Percentiles rank a stretch among this genome's conserved stretches.
Conservation (phyloP, 2,113 vertebrate species). For the Oryzias woworae region DNA sequence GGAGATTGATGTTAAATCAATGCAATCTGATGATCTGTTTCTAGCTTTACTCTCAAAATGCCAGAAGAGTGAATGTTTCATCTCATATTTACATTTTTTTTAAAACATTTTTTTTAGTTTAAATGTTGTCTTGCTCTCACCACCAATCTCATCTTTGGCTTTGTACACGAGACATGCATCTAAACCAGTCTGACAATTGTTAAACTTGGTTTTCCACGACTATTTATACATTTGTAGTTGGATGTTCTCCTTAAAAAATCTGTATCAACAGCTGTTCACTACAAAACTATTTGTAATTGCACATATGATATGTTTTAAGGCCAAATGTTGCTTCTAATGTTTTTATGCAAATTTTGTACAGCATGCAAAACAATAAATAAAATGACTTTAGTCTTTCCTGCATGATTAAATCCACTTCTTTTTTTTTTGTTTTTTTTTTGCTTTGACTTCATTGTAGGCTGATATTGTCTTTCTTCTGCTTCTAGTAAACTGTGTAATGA, state of each 20-base stretch:
- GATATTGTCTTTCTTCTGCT: not conserved
- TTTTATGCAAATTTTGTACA: constrained; percentile 78
- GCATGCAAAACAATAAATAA: constrained; percentile 73
- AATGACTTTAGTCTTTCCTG: constrained; percentile 60
- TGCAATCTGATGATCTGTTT: constrained; percentile 40
- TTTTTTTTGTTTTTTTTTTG: constrained; percentile 13
- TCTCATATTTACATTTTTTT: constrained; percentile 3
- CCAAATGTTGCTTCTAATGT: constrained; percentile 61
- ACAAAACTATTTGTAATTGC: constrained; percentile 55
- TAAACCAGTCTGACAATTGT: no score
- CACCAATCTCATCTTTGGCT: no score
- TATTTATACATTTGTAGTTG: constrained; percentile 28
- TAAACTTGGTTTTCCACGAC: constrained; percentile 3
- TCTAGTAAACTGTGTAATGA: not conserved
- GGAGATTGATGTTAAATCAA: constrained; percentile 39
- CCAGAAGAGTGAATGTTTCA: constrained; percentile 33
- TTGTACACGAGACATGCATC: no score
- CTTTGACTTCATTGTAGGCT: constrained; percentile 7
- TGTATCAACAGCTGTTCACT: constrained; percentile 32
- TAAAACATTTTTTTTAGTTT: not conserved
- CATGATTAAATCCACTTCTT: constrained; percentile 41
- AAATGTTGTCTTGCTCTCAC: constrained; percentile 22
- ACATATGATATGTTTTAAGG: constrained; percentile 44
- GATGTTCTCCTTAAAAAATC: constrained; percentile 20
- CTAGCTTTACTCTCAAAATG: constrained; percentile 55